Percentiles rank a stretch among this genome's conserved stretches.
Evolutionary conservation across 2,113 vertebrate genomes (phyloP).

Genomic region (Brachypodius melanocephalos): DNA sequence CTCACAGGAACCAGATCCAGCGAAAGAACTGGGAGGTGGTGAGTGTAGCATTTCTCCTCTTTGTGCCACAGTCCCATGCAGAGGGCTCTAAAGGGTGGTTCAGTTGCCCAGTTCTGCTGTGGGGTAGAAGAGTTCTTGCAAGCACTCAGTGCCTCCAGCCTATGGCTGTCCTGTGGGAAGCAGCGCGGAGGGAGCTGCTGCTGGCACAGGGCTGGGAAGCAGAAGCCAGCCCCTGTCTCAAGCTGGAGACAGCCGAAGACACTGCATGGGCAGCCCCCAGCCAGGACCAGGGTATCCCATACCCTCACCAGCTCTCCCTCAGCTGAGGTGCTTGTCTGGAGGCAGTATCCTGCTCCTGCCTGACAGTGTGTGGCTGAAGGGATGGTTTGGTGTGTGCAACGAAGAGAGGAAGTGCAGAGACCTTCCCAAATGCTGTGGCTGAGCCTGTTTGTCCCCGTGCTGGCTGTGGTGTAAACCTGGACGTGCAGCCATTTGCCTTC

Average conservation of each 20-base stretch:
- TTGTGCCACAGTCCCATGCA: neutral
- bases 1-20: accelerated
- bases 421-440: accelerated
- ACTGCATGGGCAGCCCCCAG: neutral
- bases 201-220: neutral
- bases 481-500: neutral
- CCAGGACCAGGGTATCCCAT: neutral
- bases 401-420: neutral
- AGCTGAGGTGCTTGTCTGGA: neutral
- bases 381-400: neutral
- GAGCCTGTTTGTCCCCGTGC: neutral
- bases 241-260: neutral
- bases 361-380: accelerated
- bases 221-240: neutral
- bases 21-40: neutral
- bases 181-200: accelerated
- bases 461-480: neutral
- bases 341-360: neutral
- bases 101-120: neutral
- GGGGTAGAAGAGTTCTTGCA: accelerated
- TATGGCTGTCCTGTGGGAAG: accelerated
- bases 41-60: neutral
- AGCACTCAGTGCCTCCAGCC: neutral
- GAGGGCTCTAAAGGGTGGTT: neutral
- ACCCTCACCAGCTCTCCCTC: neutral